Evolutionary conservation across 2,113 vertebrate genomes (phyloP), one percentile per base, ranked within the genome.

Genomic region (Hypanus sabinus): DNA sequence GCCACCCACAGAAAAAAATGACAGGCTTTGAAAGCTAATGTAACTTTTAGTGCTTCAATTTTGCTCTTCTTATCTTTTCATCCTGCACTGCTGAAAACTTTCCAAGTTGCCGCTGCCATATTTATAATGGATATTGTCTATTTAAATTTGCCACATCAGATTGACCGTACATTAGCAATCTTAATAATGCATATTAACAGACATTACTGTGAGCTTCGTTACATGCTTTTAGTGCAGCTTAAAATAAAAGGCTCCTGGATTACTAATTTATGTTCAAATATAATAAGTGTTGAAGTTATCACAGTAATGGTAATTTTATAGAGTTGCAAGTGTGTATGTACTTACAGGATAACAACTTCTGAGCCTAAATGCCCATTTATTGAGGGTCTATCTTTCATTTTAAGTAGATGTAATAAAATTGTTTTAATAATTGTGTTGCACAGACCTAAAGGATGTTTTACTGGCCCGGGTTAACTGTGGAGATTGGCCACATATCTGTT

Each of bases 401-500:
- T 65, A 90, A 90, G 20, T 90, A 65, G 60, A 90, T 68, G 83
- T 33, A 90, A 65, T 90, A 65, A 71, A 93, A 55, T 93, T 3
- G 24, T 93, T 93, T n/a, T 75, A 55, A 90, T 33, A 65, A 73
- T 95, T 94, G 94, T 80, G 71, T 96, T 95, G 94, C 88, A 79
- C 94, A 96, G 97, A 95, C 75, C 95, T 95, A 0, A 94, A 16
- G 0, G 95, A 95, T 3, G 73, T 98, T 76, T 96, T 96, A 62
- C 96, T 99, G 95, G 95, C 96, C 2, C 95, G 94, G 0, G 95
- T 99, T 1, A 97, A 99, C 95, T 99, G 98, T 94, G 98, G 97
- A 70, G 98, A 99, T 94, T 99, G 98, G 98, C 96, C 98, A 5
- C 96, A 97, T 38, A 80, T 98, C 16, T 99, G 98, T 38, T 94